Base-by-base conservation (phyloP, 2,113 vertebrate genomes). In the Variabilichromis moorii region DNA sequence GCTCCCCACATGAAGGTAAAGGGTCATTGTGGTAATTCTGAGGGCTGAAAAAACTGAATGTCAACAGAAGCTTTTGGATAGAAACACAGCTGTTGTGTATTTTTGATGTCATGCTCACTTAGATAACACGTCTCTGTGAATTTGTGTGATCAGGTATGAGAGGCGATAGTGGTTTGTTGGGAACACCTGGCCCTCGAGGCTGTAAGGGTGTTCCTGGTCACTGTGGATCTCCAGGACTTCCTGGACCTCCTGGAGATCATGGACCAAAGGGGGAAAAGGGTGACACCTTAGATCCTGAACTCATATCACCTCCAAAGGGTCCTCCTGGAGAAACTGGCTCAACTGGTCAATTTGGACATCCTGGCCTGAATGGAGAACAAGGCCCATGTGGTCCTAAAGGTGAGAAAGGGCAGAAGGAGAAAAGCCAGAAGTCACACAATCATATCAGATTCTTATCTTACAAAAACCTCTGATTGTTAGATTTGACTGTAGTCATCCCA, bases 261-360 rank as follows among this genome's bases (percentile, higher is more conserved):
- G 95, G 95, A 84, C 82, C 26, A 26, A 95, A 95, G 40, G 95
- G 95, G 21, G 91, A 94, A 51, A n/a, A 12, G 6, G 95, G 95
- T 16, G 59, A 45, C 9, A 86, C 92, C 3, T 26, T 47, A 6
- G 17, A 71, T 3, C 40, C 42, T 2, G 1, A 10, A 9, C 47
- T 73, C 16, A 16, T 33, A 2, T n/a, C 76, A 0, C 1, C 85
- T 0, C 35, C 21, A 9, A 11, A 0, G 5, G 95, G 93, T 1
- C 53, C 24, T 9, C 14, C 5, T 14, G 95, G 93, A 24, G 45
- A 35, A 4, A 35, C 40, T 4, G 94, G 93, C 8, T 12, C 16
- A 4, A 50, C 33, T 1, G 94, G 95, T 9, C 9, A 4, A 3
- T 4, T 16, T 9, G 95, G 95, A 88, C 45, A 66, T 10, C 2